Evolutionary conservation across 2,797 vertebrate genomes (phyloP), one percentile per base, ranked within the genome.

Genomic region (Gobio occitaniae): DNA sequence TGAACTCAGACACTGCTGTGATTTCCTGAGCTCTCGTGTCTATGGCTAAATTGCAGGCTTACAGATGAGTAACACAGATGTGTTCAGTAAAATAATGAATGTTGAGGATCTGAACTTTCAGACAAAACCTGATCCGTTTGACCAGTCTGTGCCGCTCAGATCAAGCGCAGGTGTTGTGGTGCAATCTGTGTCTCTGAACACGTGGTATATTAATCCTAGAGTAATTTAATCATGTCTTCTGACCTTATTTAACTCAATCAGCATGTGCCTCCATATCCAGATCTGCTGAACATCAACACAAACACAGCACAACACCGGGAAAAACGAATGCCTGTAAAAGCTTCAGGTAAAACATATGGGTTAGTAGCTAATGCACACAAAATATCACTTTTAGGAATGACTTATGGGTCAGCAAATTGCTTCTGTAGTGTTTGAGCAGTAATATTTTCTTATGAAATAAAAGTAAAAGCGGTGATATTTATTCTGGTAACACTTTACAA

Each of bases 161-260:
- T 15, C 69, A 54, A 56, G 84, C 85, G 54, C 78, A 79, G 86
- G 83, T 84, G 88, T 76, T 66, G 63, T 59, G 44, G 65, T 25
- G 69, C 78, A 63, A 81, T 41, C 29, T 70, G 10, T 11, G 50
- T 84, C 78, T 54, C 72, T 89, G 79, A 79, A n/a, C 83, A 52
- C 74, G 36, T 44, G 29, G 68, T 71, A 82, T 75, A 88, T 68
- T 59, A 72, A 47, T 38, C 25, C 7, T 4, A 16, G 25, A 52
- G 68, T 82, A 84, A 86, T 76, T 56, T 15, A 84, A 80, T 68
- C 17, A 56, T 56, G 65, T 56, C 52, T 52, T 61, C 6, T 77
- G 81, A n/a, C 77, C 68, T 75, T 50, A 76, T 79, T 69, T 13
- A 71, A 66, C 15, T 47, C 61, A 89, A 72, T 86, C 47, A 77